Conservation (phyloP, 2,113 vertebrate genomes). For the Acrocephalus kingi region DNA sequence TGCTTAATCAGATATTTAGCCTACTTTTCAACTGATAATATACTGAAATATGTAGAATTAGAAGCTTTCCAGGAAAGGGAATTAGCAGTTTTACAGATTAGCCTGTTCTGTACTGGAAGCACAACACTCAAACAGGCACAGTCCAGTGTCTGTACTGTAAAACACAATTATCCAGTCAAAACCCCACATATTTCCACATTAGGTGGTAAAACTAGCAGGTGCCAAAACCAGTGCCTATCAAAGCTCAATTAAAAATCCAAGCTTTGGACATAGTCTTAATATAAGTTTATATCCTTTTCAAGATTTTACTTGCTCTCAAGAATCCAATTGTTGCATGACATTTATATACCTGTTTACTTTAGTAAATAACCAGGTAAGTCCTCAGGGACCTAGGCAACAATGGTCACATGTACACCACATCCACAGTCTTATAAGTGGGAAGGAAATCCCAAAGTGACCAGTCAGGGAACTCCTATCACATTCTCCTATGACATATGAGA, state of each 20-base stretch:
- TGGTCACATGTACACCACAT: not conserved
- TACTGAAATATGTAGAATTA: not conserved
- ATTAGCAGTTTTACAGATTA: not conserved
- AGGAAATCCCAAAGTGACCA: not conserved
- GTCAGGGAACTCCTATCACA: not conserved
- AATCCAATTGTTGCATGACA: not conserved
- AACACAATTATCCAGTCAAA: not conserved
- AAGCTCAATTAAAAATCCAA: not conserved
- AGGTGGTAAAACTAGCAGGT: not conserved
- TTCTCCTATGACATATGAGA: not conserved
- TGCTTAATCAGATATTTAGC: not conserved
- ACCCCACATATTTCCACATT: not conserved
- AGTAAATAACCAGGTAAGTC: not conserved
- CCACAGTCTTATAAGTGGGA: fast-evolving
- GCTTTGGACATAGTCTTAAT: not conserved
- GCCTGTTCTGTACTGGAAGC: not conserved
- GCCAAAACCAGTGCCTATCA: not conserved
- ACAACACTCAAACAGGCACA: not conserved
- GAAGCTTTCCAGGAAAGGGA: not conserved
- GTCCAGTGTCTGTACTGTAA: not conserved
- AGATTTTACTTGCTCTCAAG: not conserved
- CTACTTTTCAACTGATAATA: not conserved
- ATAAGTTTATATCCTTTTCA: not conserved
- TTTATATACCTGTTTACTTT: not conserved
- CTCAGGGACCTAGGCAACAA: not conserved